phyloP scores from a whole-genome alignment of 2,797 vertebrate species.

The Cheirogaleus major region DNA sequence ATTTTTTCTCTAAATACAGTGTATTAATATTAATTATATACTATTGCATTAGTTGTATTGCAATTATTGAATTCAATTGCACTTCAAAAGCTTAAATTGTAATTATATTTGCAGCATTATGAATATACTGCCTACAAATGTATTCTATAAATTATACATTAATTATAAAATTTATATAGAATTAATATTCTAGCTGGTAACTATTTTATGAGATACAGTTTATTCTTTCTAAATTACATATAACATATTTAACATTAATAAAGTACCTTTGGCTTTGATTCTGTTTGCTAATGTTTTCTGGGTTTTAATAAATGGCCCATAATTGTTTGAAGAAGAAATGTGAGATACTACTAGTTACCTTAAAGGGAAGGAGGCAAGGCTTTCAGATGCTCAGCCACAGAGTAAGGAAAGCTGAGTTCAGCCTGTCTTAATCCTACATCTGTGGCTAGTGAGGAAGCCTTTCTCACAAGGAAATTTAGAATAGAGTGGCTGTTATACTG shows the following conservation, averaged over 20 bases:
- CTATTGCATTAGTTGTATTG: background rate
- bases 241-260: background rate
- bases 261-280: background rate
- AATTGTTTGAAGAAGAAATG: background rate
- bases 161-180: background rate
- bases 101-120: background rate
- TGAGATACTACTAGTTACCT: background rate
- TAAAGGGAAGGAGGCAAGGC: background rate
- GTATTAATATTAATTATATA: background rate
- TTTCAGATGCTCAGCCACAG: background rate
- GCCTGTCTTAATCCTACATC: background rate
- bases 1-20: background rate
- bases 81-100: background rate
- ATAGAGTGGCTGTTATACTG: background rate
- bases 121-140: background rate
- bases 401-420: background rate
- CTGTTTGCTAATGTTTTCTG: background rate
- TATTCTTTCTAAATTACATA: background rate
- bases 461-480: background rate
- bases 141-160: background rate
- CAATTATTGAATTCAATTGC: background rate
- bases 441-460: background rate
- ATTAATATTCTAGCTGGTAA: background rate
- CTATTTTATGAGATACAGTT: background rate
- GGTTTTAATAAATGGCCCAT: constrained; percentile 3